Base-by-base conservation (phyloP, 2,888 invertebrate genomes). In the Podabrus alpinus region DNA sequence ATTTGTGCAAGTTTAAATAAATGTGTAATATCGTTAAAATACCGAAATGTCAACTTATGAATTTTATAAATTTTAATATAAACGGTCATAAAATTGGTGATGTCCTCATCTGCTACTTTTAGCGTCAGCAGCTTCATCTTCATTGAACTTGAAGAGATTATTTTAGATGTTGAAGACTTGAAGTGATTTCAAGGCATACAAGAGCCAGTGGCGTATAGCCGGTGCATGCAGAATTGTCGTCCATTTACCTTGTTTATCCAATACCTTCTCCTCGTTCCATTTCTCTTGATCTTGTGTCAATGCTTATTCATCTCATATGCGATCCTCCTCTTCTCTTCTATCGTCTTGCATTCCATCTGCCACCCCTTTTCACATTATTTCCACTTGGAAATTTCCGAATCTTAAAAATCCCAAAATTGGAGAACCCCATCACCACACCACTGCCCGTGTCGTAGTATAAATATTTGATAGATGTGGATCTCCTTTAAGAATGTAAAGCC, bases 101-200 rank as follows among this genome's bases (percentile, higher is more conserved):
- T 59, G 68, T 68, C 45, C 67, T 68, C 29, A 25, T 68, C 68
- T 68, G 19, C 68, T 68, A 68, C 68, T 68, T 67, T 24, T 45
- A n/a, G 9, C 45, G 7, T 45, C 45, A n/a, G 45, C 45, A 45
- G 45, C 45, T n/a, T 45, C 13, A 45, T 45, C 45, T 45, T 45
- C 45, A 29, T 29, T 13, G 13, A 29, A 29, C n/a, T 11, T 11
- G 13, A 11, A 4, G 29, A 29, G 11, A 13, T 29, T 29, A 11
- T 13, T 29, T 13, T n/a, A n/a, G n/a, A 45, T 4, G 1, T n/a
- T 45, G 45, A n/a, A 45, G n/a, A 45, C 45, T n/a, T 45, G n/a
- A 45, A n/a, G 13, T 13, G 3, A 11, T 19, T 19, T 19, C 19
- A 19, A 19, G 19, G 2, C n/a, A n/a, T 13, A 29, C 13, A 11